A percentile compares a stretch with the other conserved stretches of the same genome.
Evolutionary conservation across 2,113 vertebrate genomes (phyloP).

Genomic region (Anthoscopus minutus): DNA sequence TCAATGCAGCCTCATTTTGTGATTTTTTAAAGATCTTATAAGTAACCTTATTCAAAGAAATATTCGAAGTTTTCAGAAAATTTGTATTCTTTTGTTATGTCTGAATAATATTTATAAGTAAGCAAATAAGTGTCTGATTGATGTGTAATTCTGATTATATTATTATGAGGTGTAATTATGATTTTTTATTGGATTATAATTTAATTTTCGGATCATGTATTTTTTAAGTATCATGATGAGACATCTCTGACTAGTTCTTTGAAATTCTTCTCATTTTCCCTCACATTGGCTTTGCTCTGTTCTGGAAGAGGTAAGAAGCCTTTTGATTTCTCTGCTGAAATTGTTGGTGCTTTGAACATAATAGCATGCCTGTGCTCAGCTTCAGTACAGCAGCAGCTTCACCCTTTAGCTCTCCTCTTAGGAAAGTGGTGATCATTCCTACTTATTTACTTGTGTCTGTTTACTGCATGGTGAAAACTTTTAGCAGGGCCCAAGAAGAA

Average conservation of each 20-base stretch:
- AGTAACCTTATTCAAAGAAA: background rate
- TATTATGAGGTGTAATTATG: too few relatives aligned
- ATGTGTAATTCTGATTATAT: background rate
- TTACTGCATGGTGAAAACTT: background rate
- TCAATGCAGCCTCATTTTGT: background rate
- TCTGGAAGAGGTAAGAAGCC: background rate
- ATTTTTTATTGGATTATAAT: too few relatives aligned
- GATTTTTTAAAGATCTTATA: background rate
- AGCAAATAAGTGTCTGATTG: background rate
- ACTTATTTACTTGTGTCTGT: background rate
- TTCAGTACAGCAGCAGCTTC: background rate
- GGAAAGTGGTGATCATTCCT: background rate
- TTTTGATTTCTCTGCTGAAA: background rate
- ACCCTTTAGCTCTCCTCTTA: background rate
- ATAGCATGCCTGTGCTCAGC: background rate
- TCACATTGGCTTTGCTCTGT: background rate
- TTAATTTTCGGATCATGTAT: background rate
- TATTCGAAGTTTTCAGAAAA: background rate
- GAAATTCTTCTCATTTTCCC: background rate
- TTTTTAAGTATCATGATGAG: background rate
- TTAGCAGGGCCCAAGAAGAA: background rate
- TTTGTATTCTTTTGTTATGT: background rate
- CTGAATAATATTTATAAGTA: background rate
- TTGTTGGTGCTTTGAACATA: background rate
- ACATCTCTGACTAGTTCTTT: background rate